These are phyloP conservation scores for Nerophis lumbriciformis DNA, from an alignment of 2,113 vertebrate genomes.

Conservation along the genomic window DNA sequence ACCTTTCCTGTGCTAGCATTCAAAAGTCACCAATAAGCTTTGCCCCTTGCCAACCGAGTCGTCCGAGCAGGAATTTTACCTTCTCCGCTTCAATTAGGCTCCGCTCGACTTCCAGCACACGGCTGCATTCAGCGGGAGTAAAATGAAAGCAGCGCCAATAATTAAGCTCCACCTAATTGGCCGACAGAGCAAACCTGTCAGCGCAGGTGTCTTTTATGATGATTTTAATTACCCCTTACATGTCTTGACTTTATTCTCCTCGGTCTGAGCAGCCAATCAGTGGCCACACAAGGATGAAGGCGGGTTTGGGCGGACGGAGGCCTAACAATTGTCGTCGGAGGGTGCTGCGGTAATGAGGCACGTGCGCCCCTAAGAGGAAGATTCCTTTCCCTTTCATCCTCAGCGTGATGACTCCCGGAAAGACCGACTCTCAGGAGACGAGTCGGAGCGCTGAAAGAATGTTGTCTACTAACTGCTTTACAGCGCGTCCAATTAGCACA, in stretches of 20 bases:
- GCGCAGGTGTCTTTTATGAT: conserved; percentile 46
- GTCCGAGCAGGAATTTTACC: conserved; percentile 82
- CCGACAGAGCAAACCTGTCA: conserved; percentile 54
- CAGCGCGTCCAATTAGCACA: conserved; percentile 74
- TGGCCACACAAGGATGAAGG: conserved; percentile 72
- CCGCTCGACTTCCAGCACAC: conserved; percentile 38
- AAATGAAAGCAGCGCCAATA: conserved; percentile 78
- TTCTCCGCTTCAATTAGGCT: conserved; percentile 80
- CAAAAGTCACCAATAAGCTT: conserved; percentile 49
- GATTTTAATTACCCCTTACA: conserved; percentile 65
- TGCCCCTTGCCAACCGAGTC: conserved; percentile 87
- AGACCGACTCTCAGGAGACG: conserved; percentile 80
- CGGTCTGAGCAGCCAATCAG: conserved; percentile 76
- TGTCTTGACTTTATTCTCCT: conserved; percentile 56
- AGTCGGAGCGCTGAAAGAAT: conserved; percentile 75
- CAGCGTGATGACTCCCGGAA: conserved; percentile 29
- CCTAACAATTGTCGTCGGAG: conserved; percentile 54
- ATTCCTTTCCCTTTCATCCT: conserved; percentile 60
- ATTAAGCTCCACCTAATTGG: conserved; percentile 83
- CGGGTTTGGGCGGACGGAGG: conserved; percentile 45
- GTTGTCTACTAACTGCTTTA: conserved; percentile 75
- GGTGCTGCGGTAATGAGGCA: conserved; percentile 69
- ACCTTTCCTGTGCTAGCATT: conserved; percentile 1
- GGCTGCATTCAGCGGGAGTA: conserved; percentile 76
- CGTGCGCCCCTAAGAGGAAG: conserved; percentile 57